Base-by-base conservation (phyloP, 1,140 invertebrate species). In the Tetraneura akinire region DNA sequence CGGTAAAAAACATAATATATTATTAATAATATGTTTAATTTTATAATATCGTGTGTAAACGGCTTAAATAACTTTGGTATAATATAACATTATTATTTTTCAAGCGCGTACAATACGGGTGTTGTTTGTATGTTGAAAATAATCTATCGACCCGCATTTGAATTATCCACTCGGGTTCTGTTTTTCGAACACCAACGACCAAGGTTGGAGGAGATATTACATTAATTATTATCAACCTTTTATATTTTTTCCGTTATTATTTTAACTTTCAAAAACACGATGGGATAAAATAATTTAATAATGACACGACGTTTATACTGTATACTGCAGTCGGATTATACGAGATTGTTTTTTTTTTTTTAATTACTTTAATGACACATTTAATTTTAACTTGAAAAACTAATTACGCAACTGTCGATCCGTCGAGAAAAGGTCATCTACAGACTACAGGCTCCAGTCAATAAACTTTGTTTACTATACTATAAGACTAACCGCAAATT, bases 101-200 rank as follows among this genome's bases (percentile, higher is more conserved):
- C 45, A 51, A 29, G 32, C 26, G 42, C 23, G 49, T 11, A 29
- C 18, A 18, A 71, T 71, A 71, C 68, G 45, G 68, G 47, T 70
- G 16, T 16, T 23, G 21, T 26, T 10, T 42, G 42, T 37, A 37
- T 3, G 16, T n/a, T 42, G n/a, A 51, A 51, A 32, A 73, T 42
- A 74, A 55, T 57, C 51, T 16, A 53, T 76, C 71, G 21, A 42
- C 71, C 71, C 71, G 71, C 71, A 76, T 76, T 71, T 51, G 14
- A 49, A 23, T 51, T 18, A n/a, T n/a, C n/a, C n/a, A n/a, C 42
- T 3, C 18, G 18, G 47, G 0, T 9, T 42, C 21, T 8, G n/a
- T n/a, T 11, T 21, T 13, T 10, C 42, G 11, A 18, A 29, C 64
- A 47, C 5, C 11, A 8, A 14, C 16, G 10, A 14, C 16, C 51